A percentile compares a stretch with the other conserved stretches of the same genome.
These are phyloP conservation scores for Trochalopteron elliotii DNA, from an alignment of 2,113 vertebrate species.

Conservation along the genomic window DNA sequence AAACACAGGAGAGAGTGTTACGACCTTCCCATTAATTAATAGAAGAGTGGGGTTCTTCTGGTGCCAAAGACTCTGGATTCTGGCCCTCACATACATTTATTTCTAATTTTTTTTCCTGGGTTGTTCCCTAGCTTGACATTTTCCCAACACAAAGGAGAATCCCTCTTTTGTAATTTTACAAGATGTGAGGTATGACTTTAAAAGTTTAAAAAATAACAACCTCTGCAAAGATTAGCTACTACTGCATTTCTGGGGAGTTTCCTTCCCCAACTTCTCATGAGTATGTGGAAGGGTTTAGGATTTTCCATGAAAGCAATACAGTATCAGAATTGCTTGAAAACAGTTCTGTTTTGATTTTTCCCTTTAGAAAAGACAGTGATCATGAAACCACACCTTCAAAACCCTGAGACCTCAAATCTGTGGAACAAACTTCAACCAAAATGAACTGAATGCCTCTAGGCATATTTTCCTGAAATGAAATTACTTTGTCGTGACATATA, in stretches of 20 bases:
- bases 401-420: not conserved
- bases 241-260: not conserved
- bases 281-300: not conserved
- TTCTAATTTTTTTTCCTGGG: not conserved
- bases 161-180: not conserved
- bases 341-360: not conserved
- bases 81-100: not conserved
- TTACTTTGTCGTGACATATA: not conserved
- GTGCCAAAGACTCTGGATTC: not conserved
- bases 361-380: not conserved
- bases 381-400: not conserved
- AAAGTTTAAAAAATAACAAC: not conserved
- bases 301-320: not conserved
- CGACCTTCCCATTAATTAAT: not conserved
- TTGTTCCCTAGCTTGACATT: not conserved
- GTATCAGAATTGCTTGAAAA: not conserved
- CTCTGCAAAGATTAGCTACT: not conserved
- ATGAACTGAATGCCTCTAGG: not conserved
- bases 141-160: not conserved
- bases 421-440: not conserved
- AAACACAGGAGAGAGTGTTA: not conserved
- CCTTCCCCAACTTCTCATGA: not conserved
- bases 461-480: not conserved
- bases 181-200: fast-evolving
- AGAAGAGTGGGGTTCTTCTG: not conserved